phyloP scores from a whole-genome alignment of 2,888 invertebrate genomes.

The Proisotoma minuta region DNA sequence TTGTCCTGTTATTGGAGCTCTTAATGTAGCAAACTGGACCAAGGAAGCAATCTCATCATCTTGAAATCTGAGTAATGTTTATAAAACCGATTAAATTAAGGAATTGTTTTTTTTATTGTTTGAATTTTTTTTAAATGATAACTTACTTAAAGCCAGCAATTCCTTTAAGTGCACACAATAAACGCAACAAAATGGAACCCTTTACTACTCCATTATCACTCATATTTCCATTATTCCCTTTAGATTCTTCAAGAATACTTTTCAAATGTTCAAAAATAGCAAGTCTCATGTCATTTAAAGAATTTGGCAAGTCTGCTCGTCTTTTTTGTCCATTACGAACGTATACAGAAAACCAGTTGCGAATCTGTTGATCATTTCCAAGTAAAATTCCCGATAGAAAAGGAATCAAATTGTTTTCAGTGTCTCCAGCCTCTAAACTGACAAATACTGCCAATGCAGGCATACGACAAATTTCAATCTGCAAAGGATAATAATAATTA shows the following conservation, averaged over 20 bases:
- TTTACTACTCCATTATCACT: conserved; percentile 58
- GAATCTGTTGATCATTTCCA: conserved; percentile 81
- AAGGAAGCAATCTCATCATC: conserved; percentile 85
- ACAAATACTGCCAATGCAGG: conserved; percentile 81
- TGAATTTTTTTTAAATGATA: conserved; percentile 5
- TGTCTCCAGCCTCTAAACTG: conserved; percentile 56
- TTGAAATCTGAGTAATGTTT: conserved; percentile 60
- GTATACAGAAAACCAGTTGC: conserved; percentile 90
- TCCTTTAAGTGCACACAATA: conserved; percentile 87
- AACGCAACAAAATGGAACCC: conserved; percentile 79
- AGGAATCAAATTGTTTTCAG: conserved; percentile 61
- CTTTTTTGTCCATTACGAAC: conserved; percentile 76
- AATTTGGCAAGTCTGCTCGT: conserved; percentile 39
- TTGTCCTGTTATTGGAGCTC: conserved; percentile 82
- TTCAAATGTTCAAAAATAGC: conserved; percentile 39
- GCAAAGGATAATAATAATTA: neutral
- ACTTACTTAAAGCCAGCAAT: conserved; percentile 83
- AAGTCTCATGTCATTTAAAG: conserved; percentile 38
- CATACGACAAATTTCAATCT: conserved; percentile 77
- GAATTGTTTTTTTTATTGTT: neutral
- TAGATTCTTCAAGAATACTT: conserved; percentile 26
- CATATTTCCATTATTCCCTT: conserved; percentile 19
- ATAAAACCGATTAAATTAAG: neutral
- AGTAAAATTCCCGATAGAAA: conserved; percentile 84
- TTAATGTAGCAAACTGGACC: conserved; percentile 78